Evolutionary conservation across 2,113 vertebrate species (phyloP).

Genomic region (Coturnix japonica): DNA sequence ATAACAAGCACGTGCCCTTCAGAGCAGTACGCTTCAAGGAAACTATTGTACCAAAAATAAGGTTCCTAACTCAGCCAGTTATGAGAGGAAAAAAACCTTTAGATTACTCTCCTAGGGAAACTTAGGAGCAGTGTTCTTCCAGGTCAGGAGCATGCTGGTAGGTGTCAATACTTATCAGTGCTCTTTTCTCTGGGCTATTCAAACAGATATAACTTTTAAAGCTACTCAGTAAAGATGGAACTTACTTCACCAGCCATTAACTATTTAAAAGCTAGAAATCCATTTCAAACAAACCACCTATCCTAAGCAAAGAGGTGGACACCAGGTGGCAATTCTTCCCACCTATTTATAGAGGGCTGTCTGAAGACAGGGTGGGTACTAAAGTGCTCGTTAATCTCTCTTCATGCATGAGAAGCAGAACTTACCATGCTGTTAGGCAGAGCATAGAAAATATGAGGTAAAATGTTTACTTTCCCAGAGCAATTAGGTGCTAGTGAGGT

Average conservation of each 20-base stretch:
- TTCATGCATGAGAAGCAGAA: not conserved
- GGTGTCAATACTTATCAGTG: not conserved
- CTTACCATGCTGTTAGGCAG: conserved; percentile 4
- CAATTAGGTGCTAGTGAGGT: conserved; percentile 42
- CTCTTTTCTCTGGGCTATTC: not conserved
- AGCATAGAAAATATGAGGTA: conserved; percentile 27
- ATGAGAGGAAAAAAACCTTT: rapidly evolving
- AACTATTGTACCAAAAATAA: not conserved
- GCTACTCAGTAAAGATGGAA: not conserved
- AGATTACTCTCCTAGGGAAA: not conserved
- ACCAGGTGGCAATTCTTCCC: not conserved
- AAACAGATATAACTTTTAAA: not conserved
- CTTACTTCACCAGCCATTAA: not conserved
- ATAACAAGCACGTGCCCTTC: not conserved
- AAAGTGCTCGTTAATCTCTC: not conserved
- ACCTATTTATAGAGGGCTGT: rapidly evolving
- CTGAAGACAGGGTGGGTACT: not conserved
- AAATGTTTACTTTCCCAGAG: conserved; percentile 58
- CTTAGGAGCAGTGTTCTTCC: not conserved
- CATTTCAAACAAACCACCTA: not conserved
- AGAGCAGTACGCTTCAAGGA: conserved; percentile 7
- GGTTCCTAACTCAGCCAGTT: not conserved
- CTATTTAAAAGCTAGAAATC: not conserved
- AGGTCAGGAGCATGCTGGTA: not conserved
- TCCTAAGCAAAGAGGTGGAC: not conserved